Conservation (phyloP, 2,797 vertebrate genomes). For the Argya squamiceps region DNA sequence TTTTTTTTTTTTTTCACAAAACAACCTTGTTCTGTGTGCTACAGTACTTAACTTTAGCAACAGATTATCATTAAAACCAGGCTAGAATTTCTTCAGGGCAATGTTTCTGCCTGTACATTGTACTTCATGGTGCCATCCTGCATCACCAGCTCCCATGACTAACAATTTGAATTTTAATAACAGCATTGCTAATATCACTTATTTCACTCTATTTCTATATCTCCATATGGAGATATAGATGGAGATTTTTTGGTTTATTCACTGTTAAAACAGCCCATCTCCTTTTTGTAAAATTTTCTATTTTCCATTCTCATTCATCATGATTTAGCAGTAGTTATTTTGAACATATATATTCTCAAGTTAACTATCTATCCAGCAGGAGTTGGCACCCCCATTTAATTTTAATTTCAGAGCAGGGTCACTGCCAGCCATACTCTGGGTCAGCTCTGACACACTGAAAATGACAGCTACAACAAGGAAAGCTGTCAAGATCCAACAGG, state of each 20-base stretch:
- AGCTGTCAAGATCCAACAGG: neutral
- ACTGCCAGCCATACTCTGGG: neutral
- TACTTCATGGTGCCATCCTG: neutral
- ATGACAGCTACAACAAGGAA: neutral
- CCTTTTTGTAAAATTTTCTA: neutral
- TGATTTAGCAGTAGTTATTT: neutral
- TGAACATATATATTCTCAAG: neutral
- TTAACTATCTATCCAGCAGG: neutral
- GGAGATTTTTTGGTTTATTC: neutral
- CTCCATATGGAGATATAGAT: no score
- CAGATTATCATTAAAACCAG: neutral
- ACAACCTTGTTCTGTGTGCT: neutral
- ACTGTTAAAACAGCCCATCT: neutral
- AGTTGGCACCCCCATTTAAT: neutral
- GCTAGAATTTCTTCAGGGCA: neutral
- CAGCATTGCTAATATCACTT: neutral
- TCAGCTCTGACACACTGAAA: neutral
- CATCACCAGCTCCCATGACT: neutral
- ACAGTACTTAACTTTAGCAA: neutral
- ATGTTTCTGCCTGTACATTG: neutral
- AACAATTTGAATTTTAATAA: neutral
- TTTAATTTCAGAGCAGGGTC: neutral
- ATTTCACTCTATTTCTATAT: neutral
- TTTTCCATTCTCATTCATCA: neutral
- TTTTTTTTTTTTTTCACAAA: neutral